These are phyloP conservation scores for Chelonoidis abingdonii DNA, from an alignment of 2,113 vertebrate species.

Conservation along the genomic window DNA sequence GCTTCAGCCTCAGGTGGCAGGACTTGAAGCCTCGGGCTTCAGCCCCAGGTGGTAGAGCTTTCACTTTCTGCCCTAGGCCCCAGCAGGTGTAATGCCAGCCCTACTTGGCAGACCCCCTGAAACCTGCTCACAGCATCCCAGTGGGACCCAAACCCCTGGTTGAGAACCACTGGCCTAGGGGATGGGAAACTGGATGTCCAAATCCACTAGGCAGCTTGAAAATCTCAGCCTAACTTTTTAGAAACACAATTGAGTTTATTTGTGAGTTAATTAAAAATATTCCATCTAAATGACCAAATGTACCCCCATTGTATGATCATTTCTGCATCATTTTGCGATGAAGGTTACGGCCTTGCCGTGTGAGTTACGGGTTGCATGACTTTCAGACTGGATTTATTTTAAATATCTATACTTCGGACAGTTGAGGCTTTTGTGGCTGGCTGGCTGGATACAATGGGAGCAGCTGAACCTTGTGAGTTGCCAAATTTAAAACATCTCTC, in stretches of 20 bases:
- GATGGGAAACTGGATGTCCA: background rate
- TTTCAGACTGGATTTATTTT: background rate
- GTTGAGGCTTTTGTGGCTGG: background rate
- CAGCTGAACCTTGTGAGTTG: background rate
- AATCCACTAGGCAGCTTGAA: background rate
- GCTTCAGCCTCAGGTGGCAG: no score
- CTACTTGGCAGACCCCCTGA: no score
- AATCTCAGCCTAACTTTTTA: background rate
- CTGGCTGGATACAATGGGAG: rapidly evolving
- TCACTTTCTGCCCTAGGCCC: no score
- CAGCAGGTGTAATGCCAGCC: no score
- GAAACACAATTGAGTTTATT: background rate
- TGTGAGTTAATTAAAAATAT: background rate
- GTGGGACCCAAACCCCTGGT: no score
- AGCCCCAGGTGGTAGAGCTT: no score
- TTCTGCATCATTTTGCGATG: background rate
- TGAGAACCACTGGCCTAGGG: background rate
- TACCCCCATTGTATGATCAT: background rate
- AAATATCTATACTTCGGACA: background rate
- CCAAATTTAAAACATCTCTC: background rate
- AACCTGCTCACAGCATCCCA: no score
- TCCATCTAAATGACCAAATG: background rate
- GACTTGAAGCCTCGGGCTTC: no score
- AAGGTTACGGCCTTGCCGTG: background rate
- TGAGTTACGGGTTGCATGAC: background rate